Base-by-base conservation (phyloP, 2,797 vertebrate species). In the Acestrorhynchus altus region DNA sequence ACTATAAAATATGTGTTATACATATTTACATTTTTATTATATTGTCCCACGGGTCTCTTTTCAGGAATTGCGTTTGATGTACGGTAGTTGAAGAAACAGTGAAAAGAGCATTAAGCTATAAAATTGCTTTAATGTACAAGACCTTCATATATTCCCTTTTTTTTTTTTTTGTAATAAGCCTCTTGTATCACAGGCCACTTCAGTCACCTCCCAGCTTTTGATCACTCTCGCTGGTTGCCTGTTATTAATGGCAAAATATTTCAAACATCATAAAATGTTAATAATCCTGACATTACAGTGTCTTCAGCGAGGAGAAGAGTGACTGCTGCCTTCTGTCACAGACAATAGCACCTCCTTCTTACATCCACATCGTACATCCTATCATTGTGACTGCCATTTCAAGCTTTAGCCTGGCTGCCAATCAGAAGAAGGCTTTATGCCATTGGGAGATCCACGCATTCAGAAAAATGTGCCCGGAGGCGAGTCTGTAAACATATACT, bases 261-360 rank as follows among this genome's bases (percentile, higher is more conserved):
- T 12, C 69, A 83, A 84, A 66, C 67, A 60, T 47, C 26, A 77
- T 73, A 65, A 77, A 81, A 65, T 75, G 52, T 75, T 68, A 83
- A 83, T 77, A 61, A 57, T 31, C 11, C 0, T 65, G n/a, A n/a
- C n/a, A n/a, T n/a, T n/a, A n/a, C n/a, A n/a, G 8, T 57, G 46
- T 59, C 7, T 49, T 26, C 54, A 57, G 47, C 77, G 69, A 76
- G 70, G 57, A 70, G 49, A 67, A 24, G 51, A 72, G 54, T 72
- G 64, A 67, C 56, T 31, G 26, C 56, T 15, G 15, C 8, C 11
- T 1, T 11, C 26, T 1, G 7, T 31, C 26, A 59, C 15, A 8
- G 22, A 28, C 31, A 22, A n/a, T n/a, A 46, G 63, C 42, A 22
- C 44, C 42, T 64, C 42, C 42, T 46, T 35, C 24, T 35, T 15